Evolutionary conservation across 2,888 invertebrate genomes (phyloP), one percentile per base, ranked within the genome.

Genomic region (Lithophane semibrunnea): DNA sequence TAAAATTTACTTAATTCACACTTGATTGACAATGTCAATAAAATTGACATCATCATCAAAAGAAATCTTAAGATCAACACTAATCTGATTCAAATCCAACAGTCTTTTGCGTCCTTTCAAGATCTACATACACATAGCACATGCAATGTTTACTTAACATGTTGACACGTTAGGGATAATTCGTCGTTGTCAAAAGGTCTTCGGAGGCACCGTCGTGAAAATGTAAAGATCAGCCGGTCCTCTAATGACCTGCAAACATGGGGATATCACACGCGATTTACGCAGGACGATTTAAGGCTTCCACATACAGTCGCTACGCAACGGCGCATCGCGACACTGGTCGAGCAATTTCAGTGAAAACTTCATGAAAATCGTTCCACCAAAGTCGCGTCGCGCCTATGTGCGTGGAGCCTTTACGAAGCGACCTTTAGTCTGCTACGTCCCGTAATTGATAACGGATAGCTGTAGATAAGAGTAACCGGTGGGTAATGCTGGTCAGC

Each of bases 241-340:
- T 91, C 91, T 94, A 94, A 94, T 93, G 94, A 92, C 89, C 90
- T 93, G 93, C 92, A 94, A 94, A 94, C 93, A 93, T 91, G 83
- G 89, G 89, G 90, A 89, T 90, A 90, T 91, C 90, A 90, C 91
- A 89, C 82, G 83, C 90, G 91, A 92, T 91, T 92, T 91, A 87
- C 84, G 86, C 60, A 78, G 82, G 37, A 64, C 89, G 91, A 92
- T 91, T 92, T 37, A n/a, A 56, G n/a, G 68, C 56, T 58, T 2
- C 21, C 21, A 16, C n/a, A 10, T 18, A 67, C 61, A 52, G 18
- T 47, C 47, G 18, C 65, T 5, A 47, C 24, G 3, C 24, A 12
- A 47, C 12, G 24, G 12, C 21, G 12, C 13, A 49, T 29, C 21
- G 16, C 29, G 29, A 37, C 2, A n/a, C 9, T 52, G 29, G 21